Evolutionary conservation across 2,888 invertebrate species (phyloP).

Genomic region (Agrilus biguttatus): DNA sequence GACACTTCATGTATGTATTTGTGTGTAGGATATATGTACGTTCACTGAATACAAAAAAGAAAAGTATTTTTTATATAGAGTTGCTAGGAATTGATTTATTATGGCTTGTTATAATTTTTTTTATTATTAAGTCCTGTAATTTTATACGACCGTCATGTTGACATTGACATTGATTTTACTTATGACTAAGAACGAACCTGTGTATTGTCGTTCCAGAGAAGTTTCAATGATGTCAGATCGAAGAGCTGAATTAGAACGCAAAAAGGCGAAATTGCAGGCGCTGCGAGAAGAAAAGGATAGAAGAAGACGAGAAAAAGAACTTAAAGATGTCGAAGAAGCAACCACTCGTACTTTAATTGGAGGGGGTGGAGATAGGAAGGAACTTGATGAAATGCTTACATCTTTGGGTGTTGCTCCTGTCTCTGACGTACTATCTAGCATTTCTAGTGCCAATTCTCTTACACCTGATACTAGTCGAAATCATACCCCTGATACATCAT

Average conservation of each 20-base stretch:
- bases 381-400: constrained; percentile 75
- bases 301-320: constrained; percentile 70
- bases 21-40: no score
- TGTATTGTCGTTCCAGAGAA: constrained; percentile 1
- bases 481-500: constrained; percentile 65
- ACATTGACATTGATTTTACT: constrained; percentile 8
- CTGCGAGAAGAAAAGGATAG: constrained; percentile 82
- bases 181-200: constrained; percentile 1
- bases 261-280: constrained; percentile 82
- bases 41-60: no score
- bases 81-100: no score
- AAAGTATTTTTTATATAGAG: no score
- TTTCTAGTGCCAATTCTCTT: constrained; percentile 67
- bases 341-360: constrained; percentile 40
- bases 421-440: constrained; percentile 70
- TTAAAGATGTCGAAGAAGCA: constrained; percentile 69
- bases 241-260: constrained; percentile 83
- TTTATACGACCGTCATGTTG: not conserved
- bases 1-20: no score
- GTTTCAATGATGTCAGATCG: constrained; percentile 59
- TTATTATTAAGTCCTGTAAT: not conserved
- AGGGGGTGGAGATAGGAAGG: constrained; percentile 38
- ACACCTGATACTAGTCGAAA: constrained; percentile 68
- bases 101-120: no score
- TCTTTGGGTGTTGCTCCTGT: constrained; percentile 79